phyloP scores from a whole-genome alignment of 2,113 vertebrate genomes.

The Orcinus orca region DNA sequence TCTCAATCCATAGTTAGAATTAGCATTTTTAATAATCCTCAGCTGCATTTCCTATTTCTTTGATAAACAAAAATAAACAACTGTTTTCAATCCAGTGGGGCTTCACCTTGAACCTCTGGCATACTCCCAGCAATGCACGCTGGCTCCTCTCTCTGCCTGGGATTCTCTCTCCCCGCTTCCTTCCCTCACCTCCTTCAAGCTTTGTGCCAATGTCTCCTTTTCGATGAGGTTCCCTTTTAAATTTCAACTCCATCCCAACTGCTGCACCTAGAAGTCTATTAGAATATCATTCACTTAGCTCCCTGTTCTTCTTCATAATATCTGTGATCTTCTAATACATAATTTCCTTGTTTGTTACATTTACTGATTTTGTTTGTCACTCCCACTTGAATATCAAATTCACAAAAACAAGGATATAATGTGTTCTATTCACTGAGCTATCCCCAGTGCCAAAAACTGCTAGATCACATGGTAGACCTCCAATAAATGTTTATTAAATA shows the following conservation, averaged over 20 bases:
- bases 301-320: background rate
- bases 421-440: background rate
- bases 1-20: background rate
- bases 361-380: background rate
- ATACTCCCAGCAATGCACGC: background rate
- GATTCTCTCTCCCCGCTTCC: background rate
- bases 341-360: background rate
- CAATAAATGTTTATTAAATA: background rate
- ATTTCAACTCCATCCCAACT: background rate
- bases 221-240: background rate
- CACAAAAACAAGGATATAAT: background rate
- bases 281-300: background rate
- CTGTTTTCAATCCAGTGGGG: background rate
- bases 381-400: background rate
- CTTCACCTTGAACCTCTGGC: background rate
- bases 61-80: background rate
- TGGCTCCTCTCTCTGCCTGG: background rate
- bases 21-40: background rate
- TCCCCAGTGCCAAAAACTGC: background rate
- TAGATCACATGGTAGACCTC: background rate
- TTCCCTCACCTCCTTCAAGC: background rate
- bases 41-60: background rate
- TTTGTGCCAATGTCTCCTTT: background rate
- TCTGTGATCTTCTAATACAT: background rate
- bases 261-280: background rate